phyloP scores from a whole-genome alignment of 2,888 invertebrate genomes.

The Polylopha cassiicola region DNA sequence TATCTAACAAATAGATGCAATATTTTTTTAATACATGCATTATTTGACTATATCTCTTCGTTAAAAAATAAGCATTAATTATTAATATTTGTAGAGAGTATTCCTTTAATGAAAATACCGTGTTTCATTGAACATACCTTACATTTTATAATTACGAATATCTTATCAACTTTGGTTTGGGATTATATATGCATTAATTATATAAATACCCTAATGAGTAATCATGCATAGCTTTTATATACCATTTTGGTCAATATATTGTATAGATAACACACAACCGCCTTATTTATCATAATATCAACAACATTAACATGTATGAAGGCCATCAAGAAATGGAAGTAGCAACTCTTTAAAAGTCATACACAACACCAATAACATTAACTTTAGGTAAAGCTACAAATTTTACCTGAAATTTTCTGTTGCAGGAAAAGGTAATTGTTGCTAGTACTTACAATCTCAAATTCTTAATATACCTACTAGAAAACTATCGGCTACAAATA shows the following conservation, averaged over 20 bases:
- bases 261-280: constrained; percentile 15
- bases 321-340: constrained; percentile 23
- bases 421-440: background rate
- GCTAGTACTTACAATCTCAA: no score
- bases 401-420: background rate
- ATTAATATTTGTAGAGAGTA: no score
- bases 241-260: constrained; percentile 9
- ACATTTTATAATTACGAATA: constrained; percentile 4
- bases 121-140: background rate
- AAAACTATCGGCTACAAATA: no score
- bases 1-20: no score
- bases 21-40: background rate
- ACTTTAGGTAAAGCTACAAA: constrained; percentile 4
- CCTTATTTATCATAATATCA: constrained; percentile 20
- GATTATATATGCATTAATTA: constrained; percentile 1
- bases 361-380: constrained; percentile 11
- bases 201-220: background rate
- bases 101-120: background rate
- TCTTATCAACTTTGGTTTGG: constrained; percentile 15
- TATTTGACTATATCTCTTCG: no score
- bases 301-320: constrained; percentile 17
- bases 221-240: background rate
- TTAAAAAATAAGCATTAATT: no score
- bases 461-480: no score
- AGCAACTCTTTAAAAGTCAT: constrained; percentile 17